Evolutionary conservation across 1,140 invertebrate genomes (phyloP), one percentile per base, ranked within the genome.

Genomic region (Tetramorium simillimum): DNA sequence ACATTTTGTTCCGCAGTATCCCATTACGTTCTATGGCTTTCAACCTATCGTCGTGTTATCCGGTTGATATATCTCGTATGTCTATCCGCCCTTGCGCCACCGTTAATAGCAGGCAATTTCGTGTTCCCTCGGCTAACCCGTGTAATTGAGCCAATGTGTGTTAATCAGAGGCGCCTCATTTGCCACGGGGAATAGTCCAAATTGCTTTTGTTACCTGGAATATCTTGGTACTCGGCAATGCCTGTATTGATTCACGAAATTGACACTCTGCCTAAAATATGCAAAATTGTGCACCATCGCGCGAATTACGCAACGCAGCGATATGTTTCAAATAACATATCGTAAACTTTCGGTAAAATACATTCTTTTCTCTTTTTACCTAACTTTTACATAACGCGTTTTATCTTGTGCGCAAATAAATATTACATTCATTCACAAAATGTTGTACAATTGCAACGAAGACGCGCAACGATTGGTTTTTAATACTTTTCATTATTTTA

Each of bases 81-180:
- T 91, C 89, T 91, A 87, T 91, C 86, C 82, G 65, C 87, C 90
- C 85, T 89, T 58, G 90, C 78, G 53, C 87, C 46, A 78, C 87
- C 81, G 89, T 92, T 91, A 92, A 91, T 91, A 92, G 89, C 91
- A 90, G 87, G 89, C 89, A 92, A 92, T 92, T 90, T 80, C 87
- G 81, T 89, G 89, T 92, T 92, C 85, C 86, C 91, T 86, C 86
- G 75, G 75, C 86, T 92, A 89, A 89, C 86, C 88, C 89, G 63
- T 91, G 89, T 91, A 92, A 92, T 92, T 91, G 90, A 91, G 85
- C 89, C 89, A 92, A 91, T 90, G 89, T 87, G 89, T 92, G 91
- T 92, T 92, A 92, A 92, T 92, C 91, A 92, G 89, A 72, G 76
- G 62, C 85, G 91, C 87, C 89, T 89, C 91, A 92, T 91, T 92